Percentiles rank a stretch among this genome's conserved stretches.
These are phyloP conservation scores for Bubalus kerabau DNA, from an alignment of 2,113 vertebrate genomes.

Conservation along the genomic window DNA sequence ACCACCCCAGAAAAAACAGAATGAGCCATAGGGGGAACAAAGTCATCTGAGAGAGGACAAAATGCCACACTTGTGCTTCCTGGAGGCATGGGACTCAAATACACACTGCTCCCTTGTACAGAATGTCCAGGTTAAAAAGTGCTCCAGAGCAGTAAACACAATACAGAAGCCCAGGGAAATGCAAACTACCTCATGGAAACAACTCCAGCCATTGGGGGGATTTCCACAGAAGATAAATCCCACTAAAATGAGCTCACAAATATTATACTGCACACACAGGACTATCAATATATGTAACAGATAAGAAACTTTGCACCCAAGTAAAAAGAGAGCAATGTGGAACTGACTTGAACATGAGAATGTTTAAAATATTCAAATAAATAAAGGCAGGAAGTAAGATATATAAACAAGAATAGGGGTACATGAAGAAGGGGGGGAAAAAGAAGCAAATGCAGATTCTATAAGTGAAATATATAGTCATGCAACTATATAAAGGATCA, in stretches of 20 bases:
- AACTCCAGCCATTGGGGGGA: neutral
- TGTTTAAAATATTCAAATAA: slow-evolving; percentile 1
- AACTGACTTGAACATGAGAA: neutral
- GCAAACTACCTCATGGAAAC: neutral
- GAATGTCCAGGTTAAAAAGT: neutral
- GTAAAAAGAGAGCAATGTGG: neutral
- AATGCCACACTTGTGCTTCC: neutral
- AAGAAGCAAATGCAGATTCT: neutral
- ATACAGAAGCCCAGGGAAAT: neutral
- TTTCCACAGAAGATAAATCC: neutral
- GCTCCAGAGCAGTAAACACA: neutral
- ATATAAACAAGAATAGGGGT: neutral
- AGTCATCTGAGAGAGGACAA: neutral
- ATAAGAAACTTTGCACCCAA: neutral
- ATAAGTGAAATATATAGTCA: neutral
- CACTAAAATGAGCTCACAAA: neutral
- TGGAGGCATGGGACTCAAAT: neutral
- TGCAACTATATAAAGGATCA: neutral
- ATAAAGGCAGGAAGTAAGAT: neutral
- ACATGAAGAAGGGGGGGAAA: neutral
- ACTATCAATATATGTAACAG: neutral
- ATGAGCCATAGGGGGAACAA: neutral
- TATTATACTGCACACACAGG: neutral
- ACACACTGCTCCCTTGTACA: neutral
- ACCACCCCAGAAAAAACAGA: neutral